Percentiles rank a stretch among this genome's conserved stretches.
Evolutionary conservation across 35 echinoderm and acorn worm genomes (phyloP).

Genomic region (Acanthaster planci): DNA sequence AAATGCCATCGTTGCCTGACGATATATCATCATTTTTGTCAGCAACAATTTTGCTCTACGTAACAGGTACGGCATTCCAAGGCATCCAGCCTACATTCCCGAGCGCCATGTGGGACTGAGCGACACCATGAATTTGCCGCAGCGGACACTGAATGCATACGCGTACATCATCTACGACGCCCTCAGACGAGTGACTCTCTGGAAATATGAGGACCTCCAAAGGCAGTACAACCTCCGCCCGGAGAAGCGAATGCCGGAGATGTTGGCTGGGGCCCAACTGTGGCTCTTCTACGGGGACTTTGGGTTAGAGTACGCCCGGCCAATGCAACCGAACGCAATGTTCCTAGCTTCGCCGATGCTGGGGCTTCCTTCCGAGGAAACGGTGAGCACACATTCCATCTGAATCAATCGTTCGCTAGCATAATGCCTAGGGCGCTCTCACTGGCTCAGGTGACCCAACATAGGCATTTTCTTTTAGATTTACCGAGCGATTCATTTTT

Average conservation of each 20-base stretch:
- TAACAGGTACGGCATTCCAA: not conserved
- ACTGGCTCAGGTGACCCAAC: too few species aligned
- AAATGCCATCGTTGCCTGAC: not conserved
- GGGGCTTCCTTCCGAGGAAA: not conserved
- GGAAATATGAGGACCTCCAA: not conserved
- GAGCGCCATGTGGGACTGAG: not conserved
- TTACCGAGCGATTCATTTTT: too few species aligned
- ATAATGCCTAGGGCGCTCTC: too few species aligned
- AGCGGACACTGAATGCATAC: not conserved
- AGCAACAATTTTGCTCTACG: not conserved
- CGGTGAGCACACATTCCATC: too few species aligned
- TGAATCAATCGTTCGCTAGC: too few species aligned
- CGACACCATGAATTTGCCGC: not conserved
- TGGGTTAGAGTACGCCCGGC: not conserved
- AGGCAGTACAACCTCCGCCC: not conserved
- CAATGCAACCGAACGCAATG: not conserved
- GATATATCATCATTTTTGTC: not conserved
- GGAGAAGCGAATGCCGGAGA: conserved; percentile 1
- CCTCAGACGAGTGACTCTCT: not conserved
- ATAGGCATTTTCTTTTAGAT: too few species aligned
- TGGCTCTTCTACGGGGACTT: conserved; percentile 15
- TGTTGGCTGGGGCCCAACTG: not conserved
- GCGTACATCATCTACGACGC: not conserved
- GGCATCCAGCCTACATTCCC: conserved; percentile 6
- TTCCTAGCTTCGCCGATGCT: conserved; percentile 2